Conservation (phyloP, 1,140 invertebrate species). For the Aphelenchoides fujianensis region DNA sequence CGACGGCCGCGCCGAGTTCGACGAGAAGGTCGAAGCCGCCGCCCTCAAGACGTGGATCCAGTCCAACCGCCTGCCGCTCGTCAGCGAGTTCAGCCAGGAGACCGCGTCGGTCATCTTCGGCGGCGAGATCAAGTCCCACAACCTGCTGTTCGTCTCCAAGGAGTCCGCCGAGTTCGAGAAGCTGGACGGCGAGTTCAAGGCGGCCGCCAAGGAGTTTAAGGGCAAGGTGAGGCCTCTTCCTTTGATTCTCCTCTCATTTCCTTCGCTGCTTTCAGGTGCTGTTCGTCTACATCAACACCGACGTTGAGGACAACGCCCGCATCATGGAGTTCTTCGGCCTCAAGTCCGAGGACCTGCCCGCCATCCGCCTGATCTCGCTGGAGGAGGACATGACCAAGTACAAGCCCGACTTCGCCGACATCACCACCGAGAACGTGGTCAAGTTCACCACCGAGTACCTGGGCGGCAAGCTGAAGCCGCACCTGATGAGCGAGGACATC, state of each 20-base stretch:
- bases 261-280: conserved; percentile 71
- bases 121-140: conserved; percentile 91
- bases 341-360: conserved; percentile 84
- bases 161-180: conserved; percentile 72
- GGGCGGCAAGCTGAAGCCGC: conserved; percentile 83
- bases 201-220: conserved; percentile 80
- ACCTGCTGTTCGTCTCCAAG: conserved; percentile 89
- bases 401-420: conserved; percentile 79
- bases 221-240: conserved; percentile 35
- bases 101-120: conserved; percentile 96
- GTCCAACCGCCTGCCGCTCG: conserved; percentile 79
- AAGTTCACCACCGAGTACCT: conserved; percentile 82
- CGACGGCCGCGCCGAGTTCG: conserved; percentile 78
- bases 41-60: conserved; percentile 79
- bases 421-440: conserved; percentile 74
- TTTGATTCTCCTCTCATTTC: background rate
- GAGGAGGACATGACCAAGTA: conserved; percentile 97
- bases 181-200: conserved; percentile 68
- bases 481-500: conserved; percentile 85
- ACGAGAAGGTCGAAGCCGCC: conserved; percentile 71
- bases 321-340: conserved; percentile 99
- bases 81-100: conserved; percentile 96
- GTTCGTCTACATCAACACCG: conserved; percentile 89
- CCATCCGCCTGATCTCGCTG: conserved; percentile 84
- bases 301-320: conserved; percentile 89